A percentile compares a stretch with the other conserved stretches of the same genome.
Conservation (phyloP, 2,888 invertebrate species). For the Parnassius glacialis region DNA sequence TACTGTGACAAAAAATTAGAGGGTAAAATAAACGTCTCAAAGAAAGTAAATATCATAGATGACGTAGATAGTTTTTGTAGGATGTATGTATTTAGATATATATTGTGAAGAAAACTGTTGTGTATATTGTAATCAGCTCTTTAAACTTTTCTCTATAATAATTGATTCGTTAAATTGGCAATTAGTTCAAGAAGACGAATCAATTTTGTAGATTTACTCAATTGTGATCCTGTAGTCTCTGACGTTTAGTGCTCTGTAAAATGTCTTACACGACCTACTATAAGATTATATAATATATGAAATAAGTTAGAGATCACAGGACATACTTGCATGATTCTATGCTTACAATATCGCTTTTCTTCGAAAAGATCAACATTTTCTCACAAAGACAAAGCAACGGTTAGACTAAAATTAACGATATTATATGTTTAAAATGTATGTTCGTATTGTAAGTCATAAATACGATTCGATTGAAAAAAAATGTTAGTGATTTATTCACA, state of each 20-base stretch:
- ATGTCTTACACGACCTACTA: background rate
- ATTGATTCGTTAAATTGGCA: conserved; percentile 5
- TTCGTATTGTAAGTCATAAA: conserved; percentile 41
- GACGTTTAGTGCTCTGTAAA: background rate
- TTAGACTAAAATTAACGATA: conserved; percentile 28
- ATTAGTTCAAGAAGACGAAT: conserved; percentile 3
- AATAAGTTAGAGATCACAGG: conserved; percentile 14
- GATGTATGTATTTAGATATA: conserved; percentile 42
- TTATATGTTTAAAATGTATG: conserved; percentile 32
- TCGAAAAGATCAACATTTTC: conserved; percentile 50
- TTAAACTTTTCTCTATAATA: conserved; percentile 13
- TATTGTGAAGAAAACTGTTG: conserved; percentile 51
- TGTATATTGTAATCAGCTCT: conserved; percentile 49
- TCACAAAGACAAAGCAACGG: conserved; percentile 30
- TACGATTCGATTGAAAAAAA: conserved; percentile 53
- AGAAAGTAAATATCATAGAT: conserved; percentile 69
- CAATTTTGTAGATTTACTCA: background rate
- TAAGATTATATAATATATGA: background rate
- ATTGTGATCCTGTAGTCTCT: conserved; percentile 3
- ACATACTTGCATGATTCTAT: conserved; percentile 43
- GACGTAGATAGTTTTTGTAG: conserved; percentile 75
- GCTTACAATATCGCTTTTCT: conserved; percentile 63
- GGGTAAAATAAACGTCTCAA: conserved; percentile 69
- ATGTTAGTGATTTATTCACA: conserved; percentile 79
- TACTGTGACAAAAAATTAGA: conserved; percentile 79